Evolutionary conservation across 2,797 vertebrate species (phyloP), one percentile per base, ranked within the genome.

Genomic region (Gouania willdenowi): DNA sequence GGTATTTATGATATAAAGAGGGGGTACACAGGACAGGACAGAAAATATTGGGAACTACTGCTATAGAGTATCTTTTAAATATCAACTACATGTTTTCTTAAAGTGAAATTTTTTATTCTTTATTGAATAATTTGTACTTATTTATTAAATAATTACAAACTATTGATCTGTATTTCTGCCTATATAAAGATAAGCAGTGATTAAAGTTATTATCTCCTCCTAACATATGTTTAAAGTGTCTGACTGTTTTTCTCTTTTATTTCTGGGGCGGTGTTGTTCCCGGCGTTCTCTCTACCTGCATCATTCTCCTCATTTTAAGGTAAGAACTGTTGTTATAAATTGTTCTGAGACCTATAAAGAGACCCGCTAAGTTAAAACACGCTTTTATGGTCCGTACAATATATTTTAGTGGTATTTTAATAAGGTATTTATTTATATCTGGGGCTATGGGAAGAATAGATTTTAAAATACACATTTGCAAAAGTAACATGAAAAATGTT

Each of bases 311-410:
- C 21, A 14, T 50, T 52, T 50, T 40, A 73, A 89, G 87, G 88
- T 87, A 82, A 85, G 84, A 29, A 17, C 16, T 44, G 23, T 49
- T 24, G 29, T 11, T 21, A n/a, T n/a, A n/a, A n/a, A n/a, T n/a
- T n/a, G n/a, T n/a, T n/a, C n/a, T n/a, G n/a, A n/a, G n/a, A n/a
- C n/a, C n/a, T n/a, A n/a, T n/a, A n/a, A n/a, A n/a, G n/a, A n/a
- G n/a, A n/a, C n/a, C n/a, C n/a, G n/a, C n/a, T n/a, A n/a, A n/a
- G n/a, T n/a, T n/a, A n/a, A n/a, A n/a, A n/a, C n/a, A n/a, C n/a
- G n/a, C n/a, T n/a, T n/a, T n/a, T n/a, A n/a, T n/a, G n/a, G n/a
- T n/a, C n/a, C n/a, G n/a, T n/a, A n/a, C n/a, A n/a, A n/a, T n/a
- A n/a, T n/a, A n/a, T n/a, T n/a, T n/a, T n/a, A n/a, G n/a, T n/a